Conservation (phyloP, 2,797 vertebrate species). For the Cichlasoma orientale region DNA sequence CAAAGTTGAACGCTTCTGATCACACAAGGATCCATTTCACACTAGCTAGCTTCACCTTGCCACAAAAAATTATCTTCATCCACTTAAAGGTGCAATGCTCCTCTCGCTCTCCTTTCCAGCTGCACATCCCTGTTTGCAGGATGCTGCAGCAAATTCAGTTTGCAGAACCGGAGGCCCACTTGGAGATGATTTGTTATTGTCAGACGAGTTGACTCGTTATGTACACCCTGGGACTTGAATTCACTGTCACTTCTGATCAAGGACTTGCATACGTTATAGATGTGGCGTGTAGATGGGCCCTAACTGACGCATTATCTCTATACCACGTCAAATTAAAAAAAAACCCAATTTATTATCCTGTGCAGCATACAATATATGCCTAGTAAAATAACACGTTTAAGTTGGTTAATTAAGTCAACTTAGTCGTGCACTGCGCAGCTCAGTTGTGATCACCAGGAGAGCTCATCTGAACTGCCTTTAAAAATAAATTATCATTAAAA, state of each 20-base stretch:
- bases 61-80: constrained; percentile 41
- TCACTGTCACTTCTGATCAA: neutral
- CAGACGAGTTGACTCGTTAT: neutral
- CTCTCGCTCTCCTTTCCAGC: constrained; percentile 25
- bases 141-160: constrained; percentile 44
- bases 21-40: constrained; percentile 33
- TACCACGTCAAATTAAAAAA: neutral
- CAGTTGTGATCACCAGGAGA: neutral
- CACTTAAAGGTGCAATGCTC: constrained; percentile 46
- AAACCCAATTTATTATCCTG: neutral
- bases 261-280: neutral
- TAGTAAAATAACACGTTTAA: neutral
- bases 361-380: neutral
- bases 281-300: neutral
- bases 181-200: neutral
- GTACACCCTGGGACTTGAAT: neutral
- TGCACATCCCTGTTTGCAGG: constrained; percentile 38
- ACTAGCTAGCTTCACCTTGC: constrained; percentile 56
- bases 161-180: neutral
- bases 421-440: constrained; percentile 30
- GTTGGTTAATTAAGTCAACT: constrained; percentile 29
- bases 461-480: neutral
- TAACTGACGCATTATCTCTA: constrained; percentile 1
- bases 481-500: neutral
- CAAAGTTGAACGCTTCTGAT: constrained; percentile 10